Evolutionary conservation across 2,888 invertebrate species (phyloP).

Genomic region (Helicoverpa assulta): DNA sequence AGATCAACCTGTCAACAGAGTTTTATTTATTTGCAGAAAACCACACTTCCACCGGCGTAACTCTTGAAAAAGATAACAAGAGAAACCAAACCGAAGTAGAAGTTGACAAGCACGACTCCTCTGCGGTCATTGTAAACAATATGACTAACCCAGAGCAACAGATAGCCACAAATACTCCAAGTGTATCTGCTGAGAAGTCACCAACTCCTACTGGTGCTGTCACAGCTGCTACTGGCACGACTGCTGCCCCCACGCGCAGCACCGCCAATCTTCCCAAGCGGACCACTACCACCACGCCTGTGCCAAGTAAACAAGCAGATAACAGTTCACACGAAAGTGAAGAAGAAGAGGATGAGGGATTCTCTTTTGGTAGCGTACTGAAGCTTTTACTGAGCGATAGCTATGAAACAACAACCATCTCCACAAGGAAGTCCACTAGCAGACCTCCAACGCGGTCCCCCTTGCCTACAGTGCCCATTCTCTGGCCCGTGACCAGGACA

Average conservation of each 20-base stretch:
- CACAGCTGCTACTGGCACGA: slow-evolving; percentile 40
- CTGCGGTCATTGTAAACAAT: neutral
- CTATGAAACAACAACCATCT: slow-evolving; percentile 77
- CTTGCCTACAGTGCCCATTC: slow-evolving; percentile 37
- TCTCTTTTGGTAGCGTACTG: slow-evolving; percentile 91
- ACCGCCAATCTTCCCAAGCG: slow-evolving; percentile 40
- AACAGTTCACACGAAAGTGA: slow-evolving; percentile 77
- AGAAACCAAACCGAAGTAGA: slow-evolving; percentile 29
- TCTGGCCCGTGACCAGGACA: slow-evolving; percentile 43
- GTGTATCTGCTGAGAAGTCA: slow-evolving; percentile 42
- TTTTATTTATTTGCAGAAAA: slow-evolving; percentile 70
- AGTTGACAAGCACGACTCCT: neutral
- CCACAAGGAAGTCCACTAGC: slow-evolving; percentile 42
- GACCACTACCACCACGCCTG: slow-evolving; percentile 36
- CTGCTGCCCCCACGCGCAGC: slow-evolving; percentile 46
- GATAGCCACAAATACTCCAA: slow-evolving; percentile 23
- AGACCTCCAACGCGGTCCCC: slow-evolving; percentile 51
- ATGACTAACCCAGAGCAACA: slow-evolving; percentile 10
- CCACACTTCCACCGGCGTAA: slow-evolving; percentile 53
- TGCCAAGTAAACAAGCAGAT: slow-evolving; percentile 70
- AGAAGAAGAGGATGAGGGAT: slow-evolving; percentile 86
- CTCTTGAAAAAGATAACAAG: slow-evolving; percentile 56
- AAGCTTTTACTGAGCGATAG: slow-evolving; percentile 90
- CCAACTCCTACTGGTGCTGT: slow-evolving; percentile 41
- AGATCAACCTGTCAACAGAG: neutral